Evolutionary conservation across 2,113 vertebrate genomes (phyloP), one percentile per base, ranked within the genome.

Genomic region (Clupea harengus): DNA sequence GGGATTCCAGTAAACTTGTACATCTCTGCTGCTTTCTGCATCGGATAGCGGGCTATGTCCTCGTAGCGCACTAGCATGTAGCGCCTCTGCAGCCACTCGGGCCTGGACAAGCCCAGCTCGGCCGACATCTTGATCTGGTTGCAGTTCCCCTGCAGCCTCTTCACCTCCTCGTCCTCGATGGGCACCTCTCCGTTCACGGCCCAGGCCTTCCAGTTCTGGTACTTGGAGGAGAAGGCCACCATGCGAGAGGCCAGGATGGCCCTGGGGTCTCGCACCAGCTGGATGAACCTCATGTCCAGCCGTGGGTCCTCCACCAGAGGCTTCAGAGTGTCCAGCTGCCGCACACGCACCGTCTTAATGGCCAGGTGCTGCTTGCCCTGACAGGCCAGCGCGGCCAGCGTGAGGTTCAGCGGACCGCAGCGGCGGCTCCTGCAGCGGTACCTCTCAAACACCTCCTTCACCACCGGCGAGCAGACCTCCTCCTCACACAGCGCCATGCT

Each of bases 31-130:
- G 97, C 97, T 89, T 97, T 98, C 92, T 93, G 95, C 93, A 99
- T 95, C 0, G 98, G 98, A 0, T 95, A 93, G 85, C 90, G 95
- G 0, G 98, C 97, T 82, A 99, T 97, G 80, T 99, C 98, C 93
- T 99, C 98, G 0, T 99, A 99, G 60, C 98, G 97, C 17, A 99
- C 97, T 84, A 99, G 92, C 97, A 99, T 96, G 94, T 98, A 99
- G 45, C 96, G 96, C 1, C 93, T 95, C 80, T 90, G 94, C 87
- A 99, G 94, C 98, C 98, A 99, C 44, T 83, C 52, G 0, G 97
- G 98, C 89, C 91, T 96, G 45, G 91, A 94, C 89, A 99, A 92
- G 81, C 97, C 98, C 91, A 98, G 90, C 92, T 98, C 96, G 0
- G 97, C 98, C 0, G 97, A 97, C 81, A 92, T 88, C 0, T 97